Percentiles rank a stretch among this genome's conserved stretches.
Evolutionary conservation across 2,113 vertebrate genomes (phyloP).

Genomic region (Tautogolabrus adspersus): DNA sequence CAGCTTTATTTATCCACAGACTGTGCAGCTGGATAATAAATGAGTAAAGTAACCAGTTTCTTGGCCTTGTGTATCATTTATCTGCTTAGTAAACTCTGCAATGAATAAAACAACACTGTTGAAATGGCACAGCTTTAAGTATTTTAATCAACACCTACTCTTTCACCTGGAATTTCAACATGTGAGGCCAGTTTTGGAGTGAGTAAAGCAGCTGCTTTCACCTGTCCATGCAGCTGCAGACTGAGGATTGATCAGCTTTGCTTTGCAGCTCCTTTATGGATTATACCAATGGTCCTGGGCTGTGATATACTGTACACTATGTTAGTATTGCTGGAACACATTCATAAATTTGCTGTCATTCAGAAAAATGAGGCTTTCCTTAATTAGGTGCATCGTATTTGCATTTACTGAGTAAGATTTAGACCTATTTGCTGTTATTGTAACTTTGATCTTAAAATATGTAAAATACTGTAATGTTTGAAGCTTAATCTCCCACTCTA

Average conservation of each 20-base stretch:
- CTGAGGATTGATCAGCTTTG: not conserved
- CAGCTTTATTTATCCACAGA: conserved; percentile 24
- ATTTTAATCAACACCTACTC: conserved; percentile 10
- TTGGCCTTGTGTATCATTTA: not conserved
- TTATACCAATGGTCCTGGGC: not conserved
- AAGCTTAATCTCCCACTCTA: not conserved
- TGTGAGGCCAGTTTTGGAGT: conserved; percentile 33
- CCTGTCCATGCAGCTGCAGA: conserved; percentile 10
- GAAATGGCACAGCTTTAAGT: not conserved
- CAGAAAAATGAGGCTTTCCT: not conserved
- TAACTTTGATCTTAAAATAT: not conserved
- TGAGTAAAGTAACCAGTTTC: not conserved
- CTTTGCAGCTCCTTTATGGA: not conserved
- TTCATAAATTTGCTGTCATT: not conserved
- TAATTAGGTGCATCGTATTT: not conserved
- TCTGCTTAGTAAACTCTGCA: conserved; percentile 13
- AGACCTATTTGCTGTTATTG: not conserved
- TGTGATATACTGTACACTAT: not conserved
- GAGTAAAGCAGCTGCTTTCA: conserved; percentile 10
- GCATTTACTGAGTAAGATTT: too few relatives aligned
- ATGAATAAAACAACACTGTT: not conserved
- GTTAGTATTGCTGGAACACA: not conserved
- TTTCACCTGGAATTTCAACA: conserved; percentile 45
- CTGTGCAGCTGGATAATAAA: not conserved
- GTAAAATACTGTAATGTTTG: not conserved